phyloP scores from a whole-genome alignment of 2,888 invertebrate genomes.

The Punctoribates punctum region DNA sequence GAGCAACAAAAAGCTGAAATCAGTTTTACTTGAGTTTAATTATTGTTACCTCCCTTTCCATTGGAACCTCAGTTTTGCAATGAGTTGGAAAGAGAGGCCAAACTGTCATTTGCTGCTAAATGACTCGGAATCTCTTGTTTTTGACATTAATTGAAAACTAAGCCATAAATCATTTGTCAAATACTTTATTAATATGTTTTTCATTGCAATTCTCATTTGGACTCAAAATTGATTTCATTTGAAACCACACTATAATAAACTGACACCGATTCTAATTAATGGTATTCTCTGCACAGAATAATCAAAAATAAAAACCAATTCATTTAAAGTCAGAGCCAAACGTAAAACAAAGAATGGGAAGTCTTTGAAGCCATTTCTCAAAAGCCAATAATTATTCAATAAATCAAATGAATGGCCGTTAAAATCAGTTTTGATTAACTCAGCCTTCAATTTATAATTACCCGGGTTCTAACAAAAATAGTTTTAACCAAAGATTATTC shows the following conservation, averaged over 20 bases:
- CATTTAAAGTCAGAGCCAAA: too few species aligned
- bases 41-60: neutral
- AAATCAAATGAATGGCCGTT: too few species aligned
- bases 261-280: neutral
- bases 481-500: neutral
- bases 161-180: neutral
- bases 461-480: too few species aligned
- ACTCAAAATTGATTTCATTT: neutral
- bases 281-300: neutral
- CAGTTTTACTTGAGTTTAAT: neutral
- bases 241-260: neutral
- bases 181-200: neutral
- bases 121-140: neutral
- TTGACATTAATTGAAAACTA: slow-evolving; percentile 6
- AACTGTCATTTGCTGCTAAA: slow-evolving; percentile 16
- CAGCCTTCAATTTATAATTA: too few species aligned
- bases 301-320: too few species aligned
- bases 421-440: too few species aligned
- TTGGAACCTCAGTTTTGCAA: neutral
- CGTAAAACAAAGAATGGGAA: too few species aligned
- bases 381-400: too few species aligned
- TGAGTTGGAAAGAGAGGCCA: slow-evolving; percentile 4
- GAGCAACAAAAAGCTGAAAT: neutral
- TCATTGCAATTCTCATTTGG: neutral
- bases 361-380: too few species aligned